These are phyloP conservation scores for Drosophila biarmipes DNA, from an alignment of 1,140 invertebrate species.

Conservation along the genomic window DNA sequence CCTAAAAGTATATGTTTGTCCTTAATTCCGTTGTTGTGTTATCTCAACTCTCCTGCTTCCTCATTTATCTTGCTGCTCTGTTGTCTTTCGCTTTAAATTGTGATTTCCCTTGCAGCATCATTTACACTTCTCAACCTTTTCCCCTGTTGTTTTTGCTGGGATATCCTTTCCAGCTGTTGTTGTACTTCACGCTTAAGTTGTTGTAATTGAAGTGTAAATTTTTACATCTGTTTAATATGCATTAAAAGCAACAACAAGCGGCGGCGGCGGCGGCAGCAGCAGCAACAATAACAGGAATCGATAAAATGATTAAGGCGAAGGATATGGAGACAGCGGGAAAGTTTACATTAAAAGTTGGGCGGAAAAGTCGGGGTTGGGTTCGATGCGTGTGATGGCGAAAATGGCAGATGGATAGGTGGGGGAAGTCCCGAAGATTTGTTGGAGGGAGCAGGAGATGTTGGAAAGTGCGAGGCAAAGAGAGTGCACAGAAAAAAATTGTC, in stretches of 20 bases:
- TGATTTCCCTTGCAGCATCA: conserved; percentile 32
- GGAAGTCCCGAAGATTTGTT: not conserved
- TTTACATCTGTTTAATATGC: conserved; percentile 77
- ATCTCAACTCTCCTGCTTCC: not conserved
- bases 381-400: not conserved
- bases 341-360: conserved; percentile 6
- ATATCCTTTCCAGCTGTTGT: conserved; percentile 35
- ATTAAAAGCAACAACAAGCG: conserved; percentile 46
- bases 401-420: not conserved
- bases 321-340: conserved; percentile 28
- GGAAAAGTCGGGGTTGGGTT: conserved; percentile 3
- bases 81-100: conserved; percentile 53
- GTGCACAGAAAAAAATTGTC: not conserved
- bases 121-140: conserved; percentile 25
- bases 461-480: too few species aligned
- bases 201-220: conserved; percentile 78
- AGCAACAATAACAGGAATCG: conserved; percentile 52
- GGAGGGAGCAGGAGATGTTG: not conserved
- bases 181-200: conserved; percentile 65
- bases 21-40: conserved; percentile 11
- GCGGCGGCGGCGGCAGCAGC: not conserved
- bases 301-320: conserved; percentile 71
- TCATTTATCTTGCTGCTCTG: conserved; percentile 8
- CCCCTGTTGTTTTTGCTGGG: conserved; percentile 30
- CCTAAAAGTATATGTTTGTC: too few species aligned